phyloP scores from a whole-genome alignment of 2,888 invertebrate species.

The Rotaria macrura region DNA sequence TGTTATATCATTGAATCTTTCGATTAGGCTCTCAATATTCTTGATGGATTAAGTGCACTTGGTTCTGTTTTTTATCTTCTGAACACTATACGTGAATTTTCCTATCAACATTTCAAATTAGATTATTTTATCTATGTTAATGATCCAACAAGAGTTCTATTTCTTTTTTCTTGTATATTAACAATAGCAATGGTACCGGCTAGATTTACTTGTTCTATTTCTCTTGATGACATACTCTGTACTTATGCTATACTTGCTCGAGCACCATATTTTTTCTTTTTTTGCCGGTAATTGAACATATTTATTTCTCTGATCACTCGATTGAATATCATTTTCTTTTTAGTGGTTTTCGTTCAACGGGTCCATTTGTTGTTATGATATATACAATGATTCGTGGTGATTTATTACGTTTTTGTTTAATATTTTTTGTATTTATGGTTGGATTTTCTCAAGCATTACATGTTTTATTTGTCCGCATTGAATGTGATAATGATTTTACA shows the following conservation, averaged over 20 bases:
- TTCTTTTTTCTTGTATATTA: slow-evolving; percentile 19
- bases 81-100: slow-evolving; percentile 72
- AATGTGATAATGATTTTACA: slow-evolving; percentile 1
- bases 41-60: slow-evolving; percentile 68
- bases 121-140: slow-evolving; percentile 83
- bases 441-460: slow-evolving; percentile 69
- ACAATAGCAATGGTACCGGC: slow-evolving; percentile 61
- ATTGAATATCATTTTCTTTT: background rate
- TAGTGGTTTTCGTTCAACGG: slow-evolving; percentile 92
- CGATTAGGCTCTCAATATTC: slow-evolving; percentile 57
- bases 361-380: slow-evolving; percentile 99
- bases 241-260: slow-evolving; percentile 87
- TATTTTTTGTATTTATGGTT: slow-evolving; percentile 90
- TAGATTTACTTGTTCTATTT: slow-evolving; percentile 69
- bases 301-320: background rate
- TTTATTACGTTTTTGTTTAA: slow-evolving; percentile 81
- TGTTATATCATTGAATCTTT: slow-evolving; percentile 15
- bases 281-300: slow-evolving; percentile 44
- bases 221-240: slow-evolving; percentile 78
- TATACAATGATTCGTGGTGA: slow-evolving; percentile 96
- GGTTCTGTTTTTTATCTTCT: slow-evolving; percentile 74
- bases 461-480: background rate
- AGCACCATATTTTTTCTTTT: slow-evolving; percentile 89
- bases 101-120: slow-evolving; percentile 80
- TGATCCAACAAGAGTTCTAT: slow-evolving; percentile 23